Evolutionary conservation across 1,140 invertebrate species (phyloP).

Genomic region (Bombus confusus): DNA sequence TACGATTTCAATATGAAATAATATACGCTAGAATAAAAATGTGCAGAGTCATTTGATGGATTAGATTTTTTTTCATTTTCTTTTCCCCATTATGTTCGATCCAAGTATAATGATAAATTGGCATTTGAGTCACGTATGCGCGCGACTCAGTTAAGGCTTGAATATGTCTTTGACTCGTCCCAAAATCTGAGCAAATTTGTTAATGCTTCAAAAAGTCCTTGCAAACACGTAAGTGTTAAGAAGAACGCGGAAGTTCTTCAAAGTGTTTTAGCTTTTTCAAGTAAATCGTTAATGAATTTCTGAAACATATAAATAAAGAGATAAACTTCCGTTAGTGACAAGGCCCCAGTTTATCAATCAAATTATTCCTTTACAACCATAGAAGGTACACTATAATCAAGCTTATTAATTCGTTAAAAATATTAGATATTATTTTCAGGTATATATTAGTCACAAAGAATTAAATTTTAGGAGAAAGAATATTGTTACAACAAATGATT

Average conservation of each 20-base stretch:
- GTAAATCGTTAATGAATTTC: constrained; percentile 95
- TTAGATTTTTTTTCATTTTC: constrained; percentile 9
- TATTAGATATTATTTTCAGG: not conserved
- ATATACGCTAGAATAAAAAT: constrained; percentile 61
- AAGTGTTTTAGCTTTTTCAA: constrained; percentile 94
- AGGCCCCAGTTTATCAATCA: constrained; percentile 2
- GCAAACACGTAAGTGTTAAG: constrained; percentile 34
- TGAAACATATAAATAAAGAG: constrained; percentile 82
- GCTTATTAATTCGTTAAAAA: not conserved
- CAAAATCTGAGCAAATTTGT: constrained; percentile 71
- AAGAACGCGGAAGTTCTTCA: constrained; percentile 78
- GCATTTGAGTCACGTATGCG: constrained; percentile 46
- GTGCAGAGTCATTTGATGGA: constrained; percentile 52
- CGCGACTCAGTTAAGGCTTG: constrained; percentile 49
- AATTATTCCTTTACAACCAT: not conserved
- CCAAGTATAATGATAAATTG: constrained; percentile 56
- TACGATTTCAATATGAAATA: constrained; percentile 66
- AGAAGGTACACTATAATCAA: not conserved
- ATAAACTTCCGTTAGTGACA: constrained; percentile 36
- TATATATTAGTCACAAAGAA: constrained; percentile 19
- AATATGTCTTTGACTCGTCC: constrained; percentile 52
- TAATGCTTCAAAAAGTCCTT: constrained; percentile 44
- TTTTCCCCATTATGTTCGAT: constrained; percentile 39
- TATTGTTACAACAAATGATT: constrained; percentile 6
- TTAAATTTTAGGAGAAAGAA: not conserved